Evolutionary conservation across 2,888 invertebrate genomes (phyloP).

Genomic region (Caradrina clavipalpis): DNA sequence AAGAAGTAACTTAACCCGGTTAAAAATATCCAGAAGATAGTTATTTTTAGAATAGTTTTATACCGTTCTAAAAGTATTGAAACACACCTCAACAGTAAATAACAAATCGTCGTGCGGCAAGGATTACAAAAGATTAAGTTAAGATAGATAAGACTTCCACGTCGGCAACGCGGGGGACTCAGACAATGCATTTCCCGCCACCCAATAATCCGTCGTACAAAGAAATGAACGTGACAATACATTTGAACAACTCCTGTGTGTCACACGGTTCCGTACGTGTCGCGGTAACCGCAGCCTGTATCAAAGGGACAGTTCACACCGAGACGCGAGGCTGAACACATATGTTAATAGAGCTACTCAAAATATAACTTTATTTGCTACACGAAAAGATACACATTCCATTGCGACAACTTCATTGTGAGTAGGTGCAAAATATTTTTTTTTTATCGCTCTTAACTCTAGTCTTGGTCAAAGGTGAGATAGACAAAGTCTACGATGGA

Average conservation of each 20-base stretch:
- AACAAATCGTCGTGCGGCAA: constrained; percentile 22
- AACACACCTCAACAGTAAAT: constrained; percentile 19
- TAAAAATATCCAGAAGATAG: no score
- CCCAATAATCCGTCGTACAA: constrained; percentile 52
- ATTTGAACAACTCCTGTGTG: constrained; percentile 41
- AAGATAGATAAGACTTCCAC: neutral
- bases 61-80: neutral
- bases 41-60: neutral
- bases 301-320: no score
- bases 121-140: constrained; percentile 46
- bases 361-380: no score
- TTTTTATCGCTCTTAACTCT: no score
- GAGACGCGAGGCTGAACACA: no score
- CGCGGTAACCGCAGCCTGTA: constrained; percentile 47
- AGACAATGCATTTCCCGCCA: constrained; percentile 42
- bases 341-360: no score
- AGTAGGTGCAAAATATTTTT: no score
- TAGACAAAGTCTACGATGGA: no score
- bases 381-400: no score
- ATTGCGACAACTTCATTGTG: no score
- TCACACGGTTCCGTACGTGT: constrained; percentile 38
- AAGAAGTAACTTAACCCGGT: no score
- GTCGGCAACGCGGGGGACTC: constrained; percentile 20
- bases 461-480: no score
- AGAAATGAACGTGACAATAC: constrained; percentile 60